Conservation (phyloP, 2,797 vertebrate species). For the Moxostoma hubbsi region DNA sequence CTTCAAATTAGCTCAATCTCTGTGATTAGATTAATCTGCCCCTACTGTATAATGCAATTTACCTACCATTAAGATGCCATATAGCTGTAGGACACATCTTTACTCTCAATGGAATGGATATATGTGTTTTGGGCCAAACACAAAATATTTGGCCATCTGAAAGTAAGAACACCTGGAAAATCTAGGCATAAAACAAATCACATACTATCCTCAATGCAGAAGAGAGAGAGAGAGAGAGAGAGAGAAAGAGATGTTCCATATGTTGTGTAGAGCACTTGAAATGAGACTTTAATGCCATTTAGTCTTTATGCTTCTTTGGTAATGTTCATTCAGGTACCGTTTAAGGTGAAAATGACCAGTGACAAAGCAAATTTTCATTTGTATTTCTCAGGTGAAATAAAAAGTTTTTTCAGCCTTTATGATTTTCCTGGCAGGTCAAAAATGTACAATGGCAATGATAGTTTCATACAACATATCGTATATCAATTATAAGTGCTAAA, state of each 20-base stretch:
- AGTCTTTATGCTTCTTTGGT: constrained; percentile 29
- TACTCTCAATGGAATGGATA: constrained; percentile 20
- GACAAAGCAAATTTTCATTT: constrained; percentile 12
- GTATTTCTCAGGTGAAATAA: not conserved
- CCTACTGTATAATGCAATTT: constrained; percentile 37
- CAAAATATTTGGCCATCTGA: not conserved
- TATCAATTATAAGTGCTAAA: too few relatives aligned
- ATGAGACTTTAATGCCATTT: constrained; percentile 37
- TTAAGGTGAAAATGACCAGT: constrained; percentile 10
- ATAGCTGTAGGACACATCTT: constrained; percentile 33
- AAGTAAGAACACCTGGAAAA: constrained; percentile 36
- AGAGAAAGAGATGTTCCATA: constrained; percentile 8
- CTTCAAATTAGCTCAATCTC: constrained; percentile 1
- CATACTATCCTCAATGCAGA: constrained; percentile 2
- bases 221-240: not conserved
- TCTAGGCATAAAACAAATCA: not conserved
- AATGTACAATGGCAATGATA: too few relatives aligned
- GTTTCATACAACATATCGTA: too few relatives aligned
- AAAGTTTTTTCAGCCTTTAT: not conserved
- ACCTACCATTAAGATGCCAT: constrained; percentile 14
- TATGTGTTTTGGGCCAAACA: not conserved
- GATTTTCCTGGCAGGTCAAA: too few relatives aligned
- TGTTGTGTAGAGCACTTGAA: constrained; percentile 27
- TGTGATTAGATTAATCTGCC: constrained; percentile 31
- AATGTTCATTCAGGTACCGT: constrained; percentile 1